Base-by-base conservation (phyloP, 1,140 invertebrate species). In the Portunus trituberculatus region DNA sequence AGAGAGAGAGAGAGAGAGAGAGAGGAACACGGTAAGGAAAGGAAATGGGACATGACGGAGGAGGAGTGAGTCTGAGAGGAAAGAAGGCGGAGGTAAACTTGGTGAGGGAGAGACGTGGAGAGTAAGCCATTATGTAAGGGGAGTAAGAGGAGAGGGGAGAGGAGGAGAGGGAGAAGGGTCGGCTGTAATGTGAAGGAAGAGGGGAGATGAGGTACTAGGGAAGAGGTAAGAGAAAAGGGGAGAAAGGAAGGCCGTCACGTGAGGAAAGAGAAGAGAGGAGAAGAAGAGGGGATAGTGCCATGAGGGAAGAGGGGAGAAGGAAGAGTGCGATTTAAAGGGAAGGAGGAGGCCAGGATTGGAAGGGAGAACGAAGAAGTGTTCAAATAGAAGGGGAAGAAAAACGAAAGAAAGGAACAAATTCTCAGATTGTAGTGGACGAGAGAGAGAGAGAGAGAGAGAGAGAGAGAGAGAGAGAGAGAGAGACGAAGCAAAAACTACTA, bases 391-490 rank as follows among this genome's bases (percentile, higher is more conserved):
- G 87, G n/a, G 87, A 48, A 28, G n/a, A 25, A 88, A 28, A n/a
- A n/a, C 6, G n/a, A 76, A n/a, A 76, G 67, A n/a, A 20, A n/a
- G n/a, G 25, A 59, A 59, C 52, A 59, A 59, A 59, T 12, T 59
- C 0, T 59, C 10, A 59, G 12, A 10, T 20, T 59, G 52, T 39
- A 39, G 39, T 39, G n/a, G 25, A 76, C 12, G 6, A n/a, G n/a
- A 25, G 67, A 76, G 67, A 76, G 67, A 76, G 67, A 76, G 67
- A 76, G 67, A 76, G 67, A 76, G 67, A 76, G 67, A 76, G 67
- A 76, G 67, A 76, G 67, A 76, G 67, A 76, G 67, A 76, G 67
- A 76, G 67, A 76, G 67, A 76, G 67, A 76, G 67, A 76, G 59
- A 76, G 59, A 76, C 10, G 4, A 20, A 52, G 48, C n/a, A n/a